Evolutionary conservation across 2,888 invertebrate genomes (phyloP).

Genomic region (Actias luna): DNA sequence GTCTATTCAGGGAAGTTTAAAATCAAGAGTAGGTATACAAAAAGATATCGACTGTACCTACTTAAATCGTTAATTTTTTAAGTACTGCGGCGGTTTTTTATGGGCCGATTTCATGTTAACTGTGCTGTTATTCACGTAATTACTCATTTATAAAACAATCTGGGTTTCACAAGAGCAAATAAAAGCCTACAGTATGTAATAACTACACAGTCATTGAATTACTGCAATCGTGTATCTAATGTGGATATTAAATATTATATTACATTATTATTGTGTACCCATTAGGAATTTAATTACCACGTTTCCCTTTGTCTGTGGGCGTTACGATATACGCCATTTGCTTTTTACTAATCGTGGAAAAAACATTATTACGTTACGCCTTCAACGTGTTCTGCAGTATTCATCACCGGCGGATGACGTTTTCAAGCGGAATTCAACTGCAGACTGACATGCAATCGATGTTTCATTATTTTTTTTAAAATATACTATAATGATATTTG

Average conservation of each 20-base stretch:
- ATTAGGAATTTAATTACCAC: conserved; percentile 47
- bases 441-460: conserved; percentile 48
- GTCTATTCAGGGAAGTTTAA: no score
- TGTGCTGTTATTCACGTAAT: no score
- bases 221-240: conserved; percentile 16
- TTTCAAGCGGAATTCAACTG: conserved; percentile 51
- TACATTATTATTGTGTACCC: conserved; percentile 25
- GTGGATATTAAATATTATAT: conserved; percentile 16
- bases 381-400: conserved; percentile 42
- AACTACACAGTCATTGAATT: conserved; percentile 12
- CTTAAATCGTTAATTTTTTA: no score
- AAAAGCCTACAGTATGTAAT: conserved; percentile 16
- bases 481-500: background rate
- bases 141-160: conserved; percentile 2
- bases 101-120: no score
- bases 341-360: conserved; percentile 56
- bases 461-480: background rate
- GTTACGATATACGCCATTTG: conserved; percentile 52
- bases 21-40: no score
- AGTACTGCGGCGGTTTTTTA: no score
- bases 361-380: conserved; percentile 52
- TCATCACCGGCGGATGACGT: conserved; percentile 39
- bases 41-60: no score
- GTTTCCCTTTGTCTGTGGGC: conserved; percentile 46
- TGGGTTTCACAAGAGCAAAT: conserved; percentile 7